These are phyloP conservation scores for Brenthis hecate DNA, from an alignment of 2,888 invertebrate genomes.

Conservation along the genomic window DNA sequence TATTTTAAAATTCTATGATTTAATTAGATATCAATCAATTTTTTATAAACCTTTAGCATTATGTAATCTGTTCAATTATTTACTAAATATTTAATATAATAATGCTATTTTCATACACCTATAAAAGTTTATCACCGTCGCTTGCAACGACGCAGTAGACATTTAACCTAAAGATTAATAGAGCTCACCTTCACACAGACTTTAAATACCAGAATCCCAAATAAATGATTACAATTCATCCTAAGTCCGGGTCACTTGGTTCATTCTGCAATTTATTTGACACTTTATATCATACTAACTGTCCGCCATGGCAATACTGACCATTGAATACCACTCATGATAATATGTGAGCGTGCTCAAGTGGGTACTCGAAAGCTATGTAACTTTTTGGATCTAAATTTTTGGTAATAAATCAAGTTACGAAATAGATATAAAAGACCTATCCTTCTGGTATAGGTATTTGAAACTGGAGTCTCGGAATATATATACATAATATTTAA, in stretches of 20 bases:
- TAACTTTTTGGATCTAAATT: too few species aligned
- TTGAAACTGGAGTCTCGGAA: too few species aligned
- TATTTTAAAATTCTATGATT: neutral
- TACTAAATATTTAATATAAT: neutral
- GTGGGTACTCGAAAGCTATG: too few species aligned
- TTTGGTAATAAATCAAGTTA: too few species aligned
- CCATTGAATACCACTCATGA: too few species aligned
- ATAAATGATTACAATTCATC: slow-evolving; percentile 8
- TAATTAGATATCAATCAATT: neutral
- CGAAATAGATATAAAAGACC: too few species aligned
- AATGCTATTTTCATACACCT: neutral
- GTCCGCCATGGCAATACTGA: too few species aligned
- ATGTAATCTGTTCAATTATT: neutral
- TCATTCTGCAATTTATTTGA: neutral
- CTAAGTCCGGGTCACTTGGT: slow-evolving; percentile 16
- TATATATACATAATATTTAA: too few species aligned
- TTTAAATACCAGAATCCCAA: neutral
- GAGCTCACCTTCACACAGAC: slow-evolving; percentile 29
- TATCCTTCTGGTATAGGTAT: too few species aligned
- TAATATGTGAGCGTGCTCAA: too few species aligned
- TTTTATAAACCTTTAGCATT: neutral
- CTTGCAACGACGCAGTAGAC: slow-evolving; percentile 20
- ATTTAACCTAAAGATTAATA: slow-evolving; percentile 30
- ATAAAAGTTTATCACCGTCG: slow-evolving; percentile 9
- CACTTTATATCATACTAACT: too few species aligned